phyloP scores from a whole-genome alignment of 2,888 invertebrate species.

The Drosophila multiciliata region DNA sequence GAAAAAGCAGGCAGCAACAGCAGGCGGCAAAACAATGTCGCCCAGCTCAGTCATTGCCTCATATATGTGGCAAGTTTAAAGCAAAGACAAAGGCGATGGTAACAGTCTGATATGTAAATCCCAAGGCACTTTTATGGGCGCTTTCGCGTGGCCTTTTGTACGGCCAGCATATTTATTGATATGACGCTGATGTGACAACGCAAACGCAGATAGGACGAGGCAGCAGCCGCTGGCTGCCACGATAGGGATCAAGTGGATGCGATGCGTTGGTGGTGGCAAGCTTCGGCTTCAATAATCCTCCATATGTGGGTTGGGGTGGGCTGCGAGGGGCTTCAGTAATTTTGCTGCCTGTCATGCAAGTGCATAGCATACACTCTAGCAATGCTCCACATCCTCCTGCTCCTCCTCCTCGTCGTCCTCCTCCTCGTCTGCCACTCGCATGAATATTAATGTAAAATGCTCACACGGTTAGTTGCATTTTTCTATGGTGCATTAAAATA shows the following conservation, averaged over 20 bases:
- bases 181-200: slow-evolving; percentile 78
- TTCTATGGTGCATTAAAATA: slow-evolving; percentile 73
- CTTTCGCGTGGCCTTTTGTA: slow-evolving; percentile 65
- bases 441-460: slow-evolving; percentile 78
- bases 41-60: slow-evolving; percentile 1
- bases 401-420: background rate
- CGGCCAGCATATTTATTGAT: slow-evolving; percentile 74
- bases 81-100: slow-evolving; percentile 57
- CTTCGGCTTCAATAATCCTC: slow-evolving; percentile 60
- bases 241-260: slow-evolving; percentile 41
- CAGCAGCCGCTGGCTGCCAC: slow-evolving; percentile 7
- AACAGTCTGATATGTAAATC: slow-evolving; percentile 68
- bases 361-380: slow-evolving; percentile 71
- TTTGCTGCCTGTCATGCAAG: slow-evolving; percentile 73
- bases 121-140: slow-evolving; percentile 42
- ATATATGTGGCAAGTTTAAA: slow-evolving; percentile 54
- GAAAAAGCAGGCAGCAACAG: background rate
- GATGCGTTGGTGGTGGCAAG: slow-evolving; percentile 20
- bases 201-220: slow-evolving; percentile 24
- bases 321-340: slow-evolving; percentile 68
- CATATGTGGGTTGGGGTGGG: background rate
- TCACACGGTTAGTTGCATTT: slow-evolving; percentile 80
- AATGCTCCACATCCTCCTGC: background rate
- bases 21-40: slow-evolving; percentile 50
- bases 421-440: slow-evolving; percentile 28